These are phyloP conservation scores for Drosophila histrio DNA, from an alignment of 2,888 invertebrate genomes.

Conservation along the genomic window DNA sequence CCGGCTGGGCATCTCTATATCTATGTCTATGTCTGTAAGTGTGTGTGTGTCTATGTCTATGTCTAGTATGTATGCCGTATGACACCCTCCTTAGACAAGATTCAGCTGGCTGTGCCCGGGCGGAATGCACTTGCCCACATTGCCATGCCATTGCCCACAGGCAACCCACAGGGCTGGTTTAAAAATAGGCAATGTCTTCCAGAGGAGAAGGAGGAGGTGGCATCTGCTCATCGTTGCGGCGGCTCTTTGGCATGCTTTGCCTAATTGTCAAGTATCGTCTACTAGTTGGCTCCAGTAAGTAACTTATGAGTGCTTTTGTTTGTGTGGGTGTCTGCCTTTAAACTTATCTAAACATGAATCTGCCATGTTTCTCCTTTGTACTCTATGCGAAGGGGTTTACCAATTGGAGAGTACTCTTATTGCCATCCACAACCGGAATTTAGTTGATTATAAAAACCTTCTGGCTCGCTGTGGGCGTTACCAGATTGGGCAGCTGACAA, in stretches of 20 bases:
- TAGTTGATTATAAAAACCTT: slow-evolving; percentile 16
- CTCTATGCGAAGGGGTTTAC: slow-evolving; percentile 16
- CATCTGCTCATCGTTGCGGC: slow-evolving; percentile 12
- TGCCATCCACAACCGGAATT: slow-evolving; percentile 10
- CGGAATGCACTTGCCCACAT: slow-evolving; percentile 46
- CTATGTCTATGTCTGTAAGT: background rate
- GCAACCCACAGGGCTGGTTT: slow-evolving; percentile 51
- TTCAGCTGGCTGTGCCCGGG: slow-evolving; percentile 12
- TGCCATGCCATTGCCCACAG: slow-evolving; percentile 28
- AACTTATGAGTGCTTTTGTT: slow-evolving; percentile 7
- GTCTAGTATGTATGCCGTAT: background rate
- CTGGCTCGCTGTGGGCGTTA: slow-evolving; percentile 22
- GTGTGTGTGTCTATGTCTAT: background rate
- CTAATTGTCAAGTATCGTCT: slow-evolving; percentile 24
- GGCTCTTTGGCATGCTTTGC: slow-evolving; percentile 13
- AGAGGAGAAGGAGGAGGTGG: slow-evolving; percentile 3
- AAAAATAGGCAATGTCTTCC: slow-evolving; percentile 22
- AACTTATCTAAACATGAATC: slow-evolving; percentile 21
- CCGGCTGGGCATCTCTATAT: background rate
- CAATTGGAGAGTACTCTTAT: slow-evolving; percentile 16
- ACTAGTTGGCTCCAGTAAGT: slow-evolving; percentile 17
- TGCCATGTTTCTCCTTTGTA: slow-evolving; percentile 8
- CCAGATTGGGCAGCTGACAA: slow-evolving; percentile 24
- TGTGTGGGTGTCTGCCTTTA: slow-evolving; percentile 17
- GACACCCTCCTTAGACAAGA: slow-evolving; percentile 11